Percentiles rank a stretch among this genome's conserved stretches.
These are phyloP conservation scores for Solenopsis invicta DNA, from an alignment of 1,140 invertebrate genomes.

Conservation along the genomic window DNA sequence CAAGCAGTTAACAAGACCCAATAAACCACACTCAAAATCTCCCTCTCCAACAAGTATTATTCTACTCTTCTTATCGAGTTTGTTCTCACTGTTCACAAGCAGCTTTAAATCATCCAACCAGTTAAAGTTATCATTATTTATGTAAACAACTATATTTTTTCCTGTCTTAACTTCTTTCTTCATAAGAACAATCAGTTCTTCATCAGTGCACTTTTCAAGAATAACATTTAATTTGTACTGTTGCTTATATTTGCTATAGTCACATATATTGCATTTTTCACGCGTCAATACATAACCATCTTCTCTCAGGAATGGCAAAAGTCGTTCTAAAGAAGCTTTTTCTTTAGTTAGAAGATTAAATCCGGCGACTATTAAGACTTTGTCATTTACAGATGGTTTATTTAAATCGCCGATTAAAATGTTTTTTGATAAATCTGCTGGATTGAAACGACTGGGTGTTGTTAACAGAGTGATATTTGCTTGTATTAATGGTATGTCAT, in stretches of 20 bases:
- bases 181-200: conserved; percentile 77
- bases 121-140: conserved; percentile 81
- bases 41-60: conserved; percentile 87
- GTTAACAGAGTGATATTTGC: conserved; percentile 86
- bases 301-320: conserved; percentile 53
- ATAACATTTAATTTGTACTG: no score
- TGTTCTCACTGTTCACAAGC: conserved; percentile 86
- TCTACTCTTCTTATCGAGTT: conserved; percentile 12
- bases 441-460: conserved; percentile 81
- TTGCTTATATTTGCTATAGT: conserved; percentile 66
- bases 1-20: neutral
- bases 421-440: conserved; percentile 85
- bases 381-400: conserved; percentile 86
- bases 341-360: conserved; percentile 73
- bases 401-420: conserved; percentile 89
- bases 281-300: conserved; percentile 86
- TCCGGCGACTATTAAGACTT: conserved; percentile 88
- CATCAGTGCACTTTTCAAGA: conserved; percentile 32
- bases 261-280: conserved; percentile 77
- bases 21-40: neutral
- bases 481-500: conserved; percentile 89
- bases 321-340: conserved; percentile 45
- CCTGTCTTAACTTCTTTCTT: conserved; percentile 77
- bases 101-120: conserved; percentile 87
- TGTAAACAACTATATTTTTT: conserved; percentile 74